Percentiles rank a stretch among this genome's conserved stretches.
These are phyloP conservation scores for Lepus townsendii DNA, from an alignment of 2,797 vertebrate species.

Conservation along the genomic window DNA sequence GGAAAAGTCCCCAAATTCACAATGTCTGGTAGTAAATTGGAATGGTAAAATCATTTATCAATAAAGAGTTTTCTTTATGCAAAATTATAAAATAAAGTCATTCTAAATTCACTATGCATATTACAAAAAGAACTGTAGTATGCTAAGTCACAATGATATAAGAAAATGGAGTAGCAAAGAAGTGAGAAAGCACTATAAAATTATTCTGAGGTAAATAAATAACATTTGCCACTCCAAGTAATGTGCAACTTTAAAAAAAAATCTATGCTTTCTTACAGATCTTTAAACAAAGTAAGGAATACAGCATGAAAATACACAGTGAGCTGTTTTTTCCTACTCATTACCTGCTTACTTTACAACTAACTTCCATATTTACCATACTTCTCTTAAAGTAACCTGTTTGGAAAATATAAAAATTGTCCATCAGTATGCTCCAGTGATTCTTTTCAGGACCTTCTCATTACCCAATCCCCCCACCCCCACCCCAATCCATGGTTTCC, in stretches of 20 bases:
- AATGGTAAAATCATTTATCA: slow-evolving; percentile 27
- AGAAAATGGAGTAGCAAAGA: slow-evolving; percentile 44
- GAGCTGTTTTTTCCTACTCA: slow-evolving; percentile 25
- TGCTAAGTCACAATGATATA: slow-evolving; percentile 49
- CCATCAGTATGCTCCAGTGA: no score
- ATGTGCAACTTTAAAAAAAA: slow-evolving; percentile 33
- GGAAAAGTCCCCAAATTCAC: slow-evolving; percentile 44
- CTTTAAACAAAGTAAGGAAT: slow-evolving; percentile 31
- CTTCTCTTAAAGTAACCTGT: neutral
- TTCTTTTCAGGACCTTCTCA: no score
- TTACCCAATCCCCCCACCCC: no score
- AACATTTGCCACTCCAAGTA: neutral
- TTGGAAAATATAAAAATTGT: neutral
- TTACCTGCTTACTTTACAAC: slow-evolving; percentile 37
- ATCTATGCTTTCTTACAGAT: neutral
- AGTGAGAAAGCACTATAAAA: slow-evolving; percentile 53
- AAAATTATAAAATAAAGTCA: slow-evolving; percentile 49
- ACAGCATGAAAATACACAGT: neutral
- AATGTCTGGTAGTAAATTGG: slow-evolving; percentile 44
- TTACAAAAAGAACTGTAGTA: slow-evolving; percentile 18
- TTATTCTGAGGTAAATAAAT: slow-evolving; percentile 20
- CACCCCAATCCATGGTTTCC: no score
- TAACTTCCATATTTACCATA: neutral
- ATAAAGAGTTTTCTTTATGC: slow-evolving; percentile 27
- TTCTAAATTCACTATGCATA: slow-evolving; percentile 15